Evolutionary conservation across 2,797 vertebrate genomes (phyloP).

Genomic region (Esox lucius): DNA sequence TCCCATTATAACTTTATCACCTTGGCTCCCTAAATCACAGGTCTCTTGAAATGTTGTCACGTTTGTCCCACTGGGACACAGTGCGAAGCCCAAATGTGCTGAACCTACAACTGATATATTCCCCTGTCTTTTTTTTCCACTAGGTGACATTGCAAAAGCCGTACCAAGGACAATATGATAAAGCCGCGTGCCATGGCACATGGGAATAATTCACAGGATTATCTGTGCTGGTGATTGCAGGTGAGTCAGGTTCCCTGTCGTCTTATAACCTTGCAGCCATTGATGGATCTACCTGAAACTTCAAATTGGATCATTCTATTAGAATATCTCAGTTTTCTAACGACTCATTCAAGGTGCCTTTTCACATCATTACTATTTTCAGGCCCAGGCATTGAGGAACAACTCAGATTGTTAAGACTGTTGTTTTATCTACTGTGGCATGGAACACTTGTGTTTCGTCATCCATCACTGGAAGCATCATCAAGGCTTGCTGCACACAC

Average conservation of each 20-base stretch:
- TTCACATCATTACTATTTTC: conserved; percentile 7
- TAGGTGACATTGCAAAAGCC: conserved; percentile 80
- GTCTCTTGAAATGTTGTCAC: conserved; percentile 69
- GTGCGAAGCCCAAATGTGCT: conserved; percentile 68
- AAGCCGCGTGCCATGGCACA: conserved; percentile 76
- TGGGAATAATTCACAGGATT: conserved; percentile 77
- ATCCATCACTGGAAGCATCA: conserved; percentile 4
- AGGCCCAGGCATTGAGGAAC: not conserved
- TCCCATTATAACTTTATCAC: conserved; percentile 73
- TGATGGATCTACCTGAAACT: conserved; percentile 28
- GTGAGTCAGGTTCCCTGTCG: conserved; percentile 60
- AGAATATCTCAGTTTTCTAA: conserved; percentile 25
- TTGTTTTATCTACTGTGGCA: not conserved
- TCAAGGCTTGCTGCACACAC: not conserved
- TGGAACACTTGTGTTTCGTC: not conserved
- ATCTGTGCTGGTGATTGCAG: conserved; percentile 40
- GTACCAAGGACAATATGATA: conserved; percentile 84
- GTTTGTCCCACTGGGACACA: conserved; percentile 62
- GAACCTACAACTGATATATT: conserved; percentile 78
- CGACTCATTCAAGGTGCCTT: conserved; percentile 20
- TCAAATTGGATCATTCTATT: conserved; percentile 24
- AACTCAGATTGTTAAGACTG: conserved; percentile 5
- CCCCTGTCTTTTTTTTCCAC: conserved; percentile 72
- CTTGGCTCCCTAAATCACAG: conserved; percentile 71
- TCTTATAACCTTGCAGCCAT: conserved; percentile 72